Evolutionary conservation across 2,113 vertebrate genomes (phyloP), one percentile per base, ranked within the genome.

Genomic region (Antigone vipio): DNA sequence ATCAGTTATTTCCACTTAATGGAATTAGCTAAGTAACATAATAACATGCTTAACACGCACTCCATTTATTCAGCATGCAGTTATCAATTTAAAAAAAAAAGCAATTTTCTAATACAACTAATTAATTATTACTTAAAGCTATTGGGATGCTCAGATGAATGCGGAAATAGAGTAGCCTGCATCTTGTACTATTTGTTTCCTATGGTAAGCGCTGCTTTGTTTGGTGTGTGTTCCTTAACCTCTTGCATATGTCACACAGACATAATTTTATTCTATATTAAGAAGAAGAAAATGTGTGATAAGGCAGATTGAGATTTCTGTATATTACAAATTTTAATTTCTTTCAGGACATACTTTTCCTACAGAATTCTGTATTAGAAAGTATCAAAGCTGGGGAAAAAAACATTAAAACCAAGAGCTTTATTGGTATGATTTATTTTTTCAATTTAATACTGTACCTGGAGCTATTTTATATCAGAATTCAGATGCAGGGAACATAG

Each of bases 141-240:
- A 75, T 52, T 29, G 52, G 67, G 45, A 73, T 86, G 66, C 23
- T 78, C 71, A 89, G 55, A 53, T 59, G 40, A 73, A 18, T 32
- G 30, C 38, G 59, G 44, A 62, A 77, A 58, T 38, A 9, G 30
- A n/a, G 49, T 38, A 68, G 23, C 26, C 42, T 63, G 20, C 27
- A 35, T 42, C 32, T n/a, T 85, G 38, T 30, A 5, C 10, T 47
- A 12, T 62, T 75, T 58, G 9, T 9, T 68, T 59, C 52, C 15
- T 22, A 6, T 30, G 1, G 0, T 27, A 60, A 64, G 4, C 0
- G 0, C 8, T 3, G 3, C 23, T 85, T 68, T 53, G 9, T 38
- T 35, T 63, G 60, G 6, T 53, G 52, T 74, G 32, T 38, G 40
- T 78, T 66, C 40, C 40, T 69, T 64, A 73, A 84, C 32, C 24